phyloP scores from a whole-genome alignment of 2,888 invertebrate species.

The Xanthia togata region DNA sequence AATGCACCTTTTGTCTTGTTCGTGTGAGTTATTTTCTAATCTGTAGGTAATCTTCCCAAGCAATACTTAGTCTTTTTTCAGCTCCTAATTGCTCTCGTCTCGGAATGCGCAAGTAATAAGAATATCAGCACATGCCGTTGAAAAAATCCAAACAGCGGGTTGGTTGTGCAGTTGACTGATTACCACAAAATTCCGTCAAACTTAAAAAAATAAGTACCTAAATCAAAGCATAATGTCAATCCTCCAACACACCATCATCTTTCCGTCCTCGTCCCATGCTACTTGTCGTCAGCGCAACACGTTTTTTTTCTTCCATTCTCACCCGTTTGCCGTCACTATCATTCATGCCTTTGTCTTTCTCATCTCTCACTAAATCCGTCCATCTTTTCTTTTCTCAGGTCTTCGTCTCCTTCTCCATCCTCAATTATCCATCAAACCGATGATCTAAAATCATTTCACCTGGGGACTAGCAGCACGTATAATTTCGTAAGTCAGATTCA shows the following conservation, averaged over 20 bases:
- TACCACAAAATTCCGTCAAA: background rate
- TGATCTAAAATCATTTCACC: slow-evolving; percentile 36
- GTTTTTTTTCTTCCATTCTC: background rate
- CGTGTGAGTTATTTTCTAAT: background rate
- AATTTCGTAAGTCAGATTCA: slow-evolving; percentile 50
- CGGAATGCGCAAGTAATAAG: background rate
- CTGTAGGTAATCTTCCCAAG: background rate
- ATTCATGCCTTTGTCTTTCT: background rate
- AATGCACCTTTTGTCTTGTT: background rate
- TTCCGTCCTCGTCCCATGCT: background rate
- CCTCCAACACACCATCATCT: background rate
- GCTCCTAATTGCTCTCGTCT: background rate
- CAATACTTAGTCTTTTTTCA: background rate
- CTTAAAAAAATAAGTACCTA: background rate
- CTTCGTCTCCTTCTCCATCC: background rate
- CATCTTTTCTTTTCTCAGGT: background rate
- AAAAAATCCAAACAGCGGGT: too few relatives aligned
- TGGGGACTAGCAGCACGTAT: slow-evolving; percentile 22
- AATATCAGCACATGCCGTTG: background rate
- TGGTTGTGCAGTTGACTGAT: background rate
- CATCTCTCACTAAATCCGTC: background rate
- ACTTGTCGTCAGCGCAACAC: background rate
- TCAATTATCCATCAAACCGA: background rate
- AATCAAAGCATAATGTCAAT: background rate
- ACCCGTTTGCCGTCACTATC: background rate